Conservation (phyloP, 2,888 invertebrate species). For the Notodonta ziczac region DNA sequence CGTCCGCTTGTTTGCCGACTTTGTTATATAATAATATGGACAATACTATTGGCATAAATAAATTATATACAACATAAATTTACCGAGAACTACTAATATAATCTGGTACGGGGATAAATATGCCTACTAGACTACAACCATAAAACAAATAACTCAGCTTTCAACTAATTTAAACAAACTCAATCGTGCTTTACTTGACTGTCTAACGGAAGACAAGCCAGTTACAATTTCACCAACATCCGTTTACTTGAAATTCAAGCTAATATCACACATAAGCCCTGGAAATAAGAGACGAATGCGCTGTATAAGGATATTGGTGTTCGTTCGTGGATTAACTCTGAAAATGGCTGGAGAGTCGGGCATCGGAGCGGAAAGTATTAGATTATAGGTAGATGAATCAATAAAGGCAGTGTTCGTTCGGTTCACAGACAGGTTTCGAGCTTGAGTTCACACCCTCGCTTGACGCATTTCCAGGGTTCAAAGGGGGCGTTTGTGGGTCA, state of each 20-base stretch:
- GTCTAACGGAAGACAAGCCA: slow-evolving; percentile 29
- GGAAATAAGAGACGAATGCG: slow-evolving; percentile 7
- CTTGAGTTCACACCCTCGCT: slow-evolving; percentile 28
- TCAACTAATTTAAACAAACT: slow-evolving; percentile 41
- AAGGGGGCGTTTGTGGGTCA: neutral
- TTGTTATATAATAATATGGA: no score
- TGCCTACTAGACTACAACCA: neutral
- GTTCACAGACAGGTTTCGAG: slow-evolving; percentile 36
- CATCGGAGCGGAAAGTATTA: slow-evolving; percentile 51
- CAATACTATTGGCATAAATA: no score
- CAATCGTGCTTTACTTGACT: slow-evolving; percentile 39
- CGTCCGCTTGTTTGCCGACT: no score
- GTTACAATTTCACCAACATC: slow-evolving; percentile 21
- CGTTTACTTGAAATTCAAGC: neutral
- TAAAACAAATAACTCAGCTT: slow-evolving; percentile 20
- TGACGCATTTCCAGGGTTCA: slow-evolving; percentile 11
- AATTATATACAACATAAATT: no score
- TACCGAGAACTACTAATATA: no score
- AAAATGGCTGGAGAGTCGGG: slow-evolving; percentile 32
- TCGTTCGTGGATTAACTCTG: slow-evolving; percentile 33
- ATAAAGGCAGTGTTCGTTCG: slow-evolving; percentile 37
- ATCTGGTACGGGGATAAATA: no score
- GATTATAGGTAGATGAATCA: slow-evolving; percentile 53
- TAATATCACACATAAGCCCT: slow-evolving; percentile 1
- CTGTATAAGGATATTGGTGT: slow-evolving; percentile 11